Percentiles rank a stretch among this genome's conserved stretches.
Evolutionary conservation across 2,797 vertebrate species (phyloP).

Genomic region (Acrossocheilus fasciatus): DNA sequence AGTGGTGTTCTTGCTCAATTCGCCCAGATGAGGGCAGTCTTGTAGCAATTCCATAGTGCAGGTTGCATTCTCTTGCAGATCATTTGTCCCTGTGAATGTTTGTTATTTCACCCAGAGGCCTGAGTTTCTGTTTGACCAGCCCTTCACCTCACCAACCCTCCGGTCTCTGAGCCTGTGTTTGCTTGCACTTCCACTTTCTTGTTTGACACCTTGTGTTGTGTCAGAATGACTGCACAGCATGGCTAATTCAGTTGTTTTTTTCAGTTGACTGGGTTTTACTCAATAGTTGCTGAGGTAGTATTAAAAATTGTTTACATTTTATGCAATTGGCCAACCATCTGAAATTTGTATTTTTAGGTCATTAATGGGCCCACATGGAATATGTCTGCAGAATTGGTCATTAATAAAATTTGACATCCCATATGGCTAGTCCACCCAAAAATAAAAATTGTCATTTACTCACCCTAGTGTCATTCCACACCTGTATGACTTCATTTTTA

Average conservation of each 20-base stretch:
- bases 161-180: slow-evolving; percentile 57
- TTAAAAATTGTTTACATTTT: not conserved
- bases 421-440: not conserved
- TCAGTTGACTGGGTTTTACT: slow-evolving; percentile 10
- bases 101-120: slow-evolving; percentile 16
- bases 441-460: not conserved
- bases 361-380: not conserved
- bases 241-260: slow-evolving; percentile 17
- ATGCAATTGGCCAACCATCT: not conserved
- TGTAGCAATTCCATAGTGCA: not conserved
- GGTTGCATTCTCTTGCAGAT: slow-evolving; percentile 5
- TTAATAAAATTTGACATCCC: not conserved
- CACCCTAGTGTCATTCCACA: not conserved
- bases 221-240: slow-evolving; percentile 47
- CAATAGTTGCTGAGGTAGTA: not conserved
- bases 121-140: slow-evolving; percentile 24
- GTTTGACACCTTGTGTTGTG: slow-evolving; percentile 63
- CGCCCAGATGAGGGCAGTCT: slow-evolving; percentile 8
- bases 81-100: slow-evolving; percentile 24
- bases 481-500: not conserved
- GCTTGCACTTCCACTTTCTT: slow-evolving; percentile 70
- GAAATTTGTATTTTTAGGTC: not conserved
- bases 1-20: not conserved
- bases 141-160: slow-evolving; percentile 42
- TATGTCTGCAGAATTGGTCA: not conserved